These are phyloP conservation scores for Vollenhovia emeryi DNA, from an alignment of 1,140 invertebrate species.

Conservation along the genomic window DNA sequence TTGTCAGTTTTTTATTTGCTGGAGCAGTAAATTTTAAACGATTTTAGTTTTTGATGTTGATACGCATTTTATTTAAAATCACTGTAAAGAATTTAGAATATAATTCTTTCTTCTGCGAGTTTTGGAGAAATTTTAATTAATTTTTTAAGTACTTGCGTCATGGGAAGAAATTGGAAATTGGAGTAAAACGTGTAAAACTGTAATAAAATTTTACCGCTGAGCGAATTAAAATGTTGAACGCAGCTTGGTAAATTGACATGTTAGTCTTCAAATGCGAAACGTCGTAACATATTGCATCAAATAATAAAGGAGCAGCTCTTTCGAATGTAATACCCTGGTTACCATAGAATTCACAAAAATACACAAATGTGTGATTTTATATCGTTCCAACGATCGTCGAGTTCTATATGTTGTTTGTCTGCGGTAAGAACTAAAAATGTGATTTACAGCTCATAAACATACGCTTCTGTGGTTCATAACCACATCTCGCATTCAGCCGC, in stretches of 20 bases:
- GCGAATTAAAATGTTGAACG: conserved; percentile 2
- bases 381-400: neutral
- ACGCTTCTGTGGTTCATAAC: neutral
- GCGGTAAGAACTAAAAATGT: neutral
- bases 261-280: neutral
- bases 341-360: neutral
- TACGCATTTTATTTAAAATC: no score
- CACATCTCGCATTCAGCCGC: neutral
- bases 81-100: no score
- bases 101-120: neutral
- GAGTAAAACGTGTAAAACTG: neutral
- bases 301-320: neutral
- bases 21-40: no score
- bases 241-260: neutral
- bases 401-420: neutral
- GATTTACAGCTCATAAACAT: neutral
- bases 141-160: neutral
- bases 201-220: neutral
- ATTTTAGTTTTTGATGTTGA: no score
- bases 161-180: neutral
- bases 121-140: neutral
- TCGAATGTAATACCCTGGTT: neutral
- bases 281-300: neutral
- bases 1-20: no score
- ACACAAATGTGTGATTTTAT: neutral